These are phyloP conservation scores for Tamias sibiricus DNA, from an alignment of 2,113 vertebrate species.

Conservation along the genomic window DNA sequence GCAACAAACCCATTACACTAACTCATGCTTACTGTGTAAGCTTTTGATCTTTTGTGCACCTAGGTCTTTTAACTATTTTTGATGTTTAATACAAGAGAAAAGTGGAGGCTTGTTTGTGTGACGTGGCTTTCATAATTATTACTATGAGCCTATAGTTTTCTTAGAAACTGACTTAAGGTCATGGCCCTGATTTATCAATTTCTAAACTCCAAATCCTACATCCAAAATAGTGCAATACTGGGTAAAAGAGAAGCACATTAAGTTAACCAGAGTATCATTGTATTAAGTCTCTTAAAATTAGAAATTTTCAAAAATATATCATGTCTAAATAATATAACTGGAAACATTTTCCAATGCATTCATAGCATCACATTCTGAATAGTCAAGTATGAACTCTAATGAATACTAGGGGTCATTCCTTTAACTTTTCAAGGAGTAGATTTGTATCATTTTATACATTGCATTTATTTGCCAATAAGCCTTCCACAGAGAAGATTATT, in stretches of 20 bases:
- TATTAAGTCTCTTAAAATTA: not conserved
- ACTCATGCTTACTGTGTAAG: not conserved
- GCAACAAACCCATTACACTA: not conserved
- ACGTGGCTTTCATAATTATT: not conserved
- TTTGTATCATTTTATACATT: not conserved
- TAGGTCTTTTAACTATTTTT: not conserved
- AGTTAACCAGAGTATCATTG: not conserved
- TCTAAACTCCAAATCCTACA: not conserved
- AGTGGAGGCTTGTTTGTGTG: not conserved
- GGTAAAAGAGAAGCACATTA: not conserved
- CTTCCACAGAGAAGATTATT: not conserved
- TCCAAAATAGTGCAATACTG: not conserved
- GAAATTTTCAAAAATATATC: not conserved
- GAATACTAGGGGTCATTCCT: not conserved
- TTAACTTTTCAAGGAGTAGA: constrained; percentile 5
- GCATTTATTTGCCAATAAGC: not conserved
- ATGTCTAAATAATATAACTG: not conserved
- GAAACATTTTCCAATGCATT: not conserved
- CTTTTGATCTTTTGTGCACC: not conserved
- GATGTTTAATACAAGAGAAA: not conserved
- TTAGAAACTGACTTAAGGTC: not conserved
- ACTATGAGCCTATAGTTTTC: not conserved
- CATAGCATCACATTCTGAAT: not conserved
- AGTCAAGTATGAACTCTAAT: not conserved
- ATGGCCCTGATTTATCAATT: not conserved